Base-by-base conservation (phyloP, 2,113 vertebrate species). In the Elephas maximus region DNA sequence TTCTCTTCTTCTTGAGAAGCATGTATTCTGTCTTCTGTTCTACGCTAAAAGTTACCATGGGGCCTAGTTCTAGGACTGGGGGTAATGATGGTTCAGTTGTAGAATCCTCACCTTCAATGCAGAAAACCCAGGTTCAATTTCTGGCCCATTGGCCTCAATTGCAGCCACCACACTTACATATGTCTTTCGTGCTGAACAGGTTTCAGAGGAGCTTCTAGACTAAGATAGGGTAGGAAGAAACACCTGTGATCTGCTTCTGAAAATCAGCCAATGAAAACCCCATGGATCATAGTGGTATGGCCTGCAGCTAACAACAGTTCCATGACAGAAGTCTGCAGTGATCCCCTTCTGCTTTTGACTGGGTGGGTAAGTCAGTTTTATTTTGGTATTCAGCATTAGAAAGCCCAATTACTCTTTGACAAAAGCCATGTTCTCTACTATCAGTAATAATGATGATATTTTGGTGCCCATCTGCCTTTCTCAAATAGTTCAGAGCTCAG, bases 401-500 rank as follows among this genome's bases (percentile, higher is more conserved):
- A 77, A 93, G 30, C 6, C 33, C 33, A 77, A 62, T 80, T 80
- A 77, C 3, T 14, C 17, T 78, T 21, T 45, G 51, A 24, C 62
- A 82, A 96, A 83, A 88, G 45, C 4, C 17, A n/a, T 14, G 14
- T 88, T 91, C 62, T 90, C 67, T 86, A 30, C 3, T 21, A 6
- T 92, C 51, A 76, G 26, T 93, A 97, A 93, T 74, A 91, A 90
- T 24, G 76, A 67, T 74, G 78, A 7, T 44, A 81, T 73, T 96
- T 93, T 77, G 71, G 51, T 28, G 33, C 77, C 78, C 83, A 93
- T 85, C 65, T 95, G 87, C 90, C 48, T 90, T 95, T 80, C 63
- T 93, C 77, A 71, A 12, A 74, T 88, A n/a, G 65, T 93, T 94
- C 85, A 90, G 37, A 93, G 86, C 76, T 95, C 95, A 96, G 92